These are phyloP conservation scores for Schizotus pectinicornis DNA, from an alignment of 2,888 invertebrate genomes.

Conservation along the genomic window DNA sequence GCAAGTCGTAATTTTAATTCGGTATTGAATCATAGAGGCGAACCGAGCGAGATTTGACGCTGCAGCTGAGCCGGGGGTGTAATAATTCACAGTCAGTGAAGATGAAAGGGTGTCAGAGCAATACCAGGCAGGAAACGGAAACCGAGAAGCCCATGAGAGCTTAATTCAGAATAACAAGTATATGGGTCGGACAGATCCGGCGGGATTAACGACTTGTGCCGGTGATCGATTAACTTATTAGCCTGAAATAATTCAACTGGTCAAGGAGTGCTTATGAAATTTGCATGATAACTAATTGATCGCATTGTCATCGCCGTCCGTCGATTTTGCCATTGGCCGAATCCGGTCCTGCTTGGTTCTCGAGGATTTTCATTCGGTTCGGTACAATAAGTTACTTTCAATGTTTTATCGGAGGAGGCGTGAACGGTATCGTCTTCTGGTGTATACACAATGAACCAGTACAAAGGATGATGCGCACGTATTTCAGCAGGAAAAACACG, in stretches of 20 bases:
- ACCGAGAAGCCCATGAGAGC: slow-evolving; percentile 35
- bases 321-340: not conserved
- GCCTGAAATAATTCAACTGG: slow-evolving; percentile 36
- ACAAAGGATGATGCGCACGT: slow-evolving; percentile 31
- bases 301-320: slow-evolving; percentile 2
- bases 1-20: slow-evolving; percentile 15
- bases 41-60: slow-evolving; percentile 22
- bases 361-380: slow-evolving; percentile 19
- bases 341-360: not conserved
- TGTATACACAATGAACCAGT: slow-evolving; percentile 22
- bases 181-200: slow-evolving; percentile 33
- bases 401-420: slow-evolving; percentile 22
- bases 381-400: slow-evolving; percentile 19
- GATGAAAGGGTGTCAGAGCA: slow-evolving; percentile 39
- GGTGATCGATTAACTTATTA: slow-evolving; percentile 42
- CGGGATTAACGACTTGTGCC: slow-evolving; percentile 32
- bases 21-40: slow-evolving; percentile 12
- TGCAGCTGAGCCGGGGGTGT: slow-evolving; percentile 25
- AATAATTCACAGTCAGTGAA: slow-evolving; percentile 37
- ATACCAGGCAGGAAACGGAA: slow-evolving; percentile 35
- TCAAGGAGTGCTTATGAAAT: slow-evolving; percentile 25
- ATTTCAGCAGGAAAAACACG: slow-evolving; percentile 30
- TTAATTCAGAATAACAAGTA: slow-evolving; percentile 36
- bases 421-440: slow-evolving; percentile 26
- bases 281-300: slow-evolving; percentile 20